Evolutionary conservation across 2,888 invertebrate species (phyloP), one percentile per base, ranked within the genome.

Genomic region (Malthinus seriepunctatus): DNA sequence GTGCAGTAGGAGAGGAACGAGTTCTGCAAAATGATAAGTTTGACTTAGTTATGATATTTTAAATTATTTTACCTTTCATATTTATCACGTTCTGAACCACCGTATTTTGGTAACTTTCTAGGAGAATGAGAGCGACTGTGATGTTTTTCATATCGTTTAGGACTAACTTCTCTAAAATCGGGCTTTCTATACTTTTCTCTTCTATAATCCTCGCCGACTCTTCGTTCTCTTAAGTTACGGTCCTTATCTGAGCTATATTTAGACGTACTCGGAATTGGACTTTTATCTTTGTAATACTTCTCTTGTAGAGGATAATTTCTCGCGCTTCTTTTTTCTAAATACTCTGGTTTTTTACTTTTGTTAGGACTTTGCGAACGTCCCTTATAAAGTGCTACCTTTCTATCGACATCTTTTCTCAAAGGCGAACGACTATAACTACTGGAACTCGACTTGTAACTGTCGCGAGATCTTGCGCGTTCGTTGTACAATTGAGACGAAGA

Each of bases 1-100:
- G 33, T 8, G 11, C 33, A 70, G 58, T 51, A 69, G 73, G 14
- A 60, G 52, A 39, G 10, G 47, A 37, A n/a, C 51, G 37, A 31
- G 31, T n/a, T 14, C 56, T 56, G 15, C 37, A 51, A 53, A 45
- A 14, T 23, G 2, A 23, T 23, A 23, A 23, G 23, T 23, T 23
- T 23, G 5, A 23, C 5, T 23, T 23, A 3, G 5, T 23, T 23
- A 23, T 23, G 23, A 3, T 23, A 2, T 23, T 23, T n/a, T n/a
- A n/a, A n/a, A n/a, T n/a, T 35, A 9, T 14, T 32, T 33, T 44
- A 54, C 63, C 63, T 60, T 7, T 12, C 3, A 45, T 60, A 55
- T 31, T 45, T 58, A 10, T 60, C 55, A 12, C 23, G 11, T 11
- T 14, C 38, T 1, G 23, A 34, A 1, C 8, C 6, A 46, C 14